Evolutionary conservation across 2,113 vertebrate species (phyloP).

Genomic region (Tachuris rubrigastra): DNA sequence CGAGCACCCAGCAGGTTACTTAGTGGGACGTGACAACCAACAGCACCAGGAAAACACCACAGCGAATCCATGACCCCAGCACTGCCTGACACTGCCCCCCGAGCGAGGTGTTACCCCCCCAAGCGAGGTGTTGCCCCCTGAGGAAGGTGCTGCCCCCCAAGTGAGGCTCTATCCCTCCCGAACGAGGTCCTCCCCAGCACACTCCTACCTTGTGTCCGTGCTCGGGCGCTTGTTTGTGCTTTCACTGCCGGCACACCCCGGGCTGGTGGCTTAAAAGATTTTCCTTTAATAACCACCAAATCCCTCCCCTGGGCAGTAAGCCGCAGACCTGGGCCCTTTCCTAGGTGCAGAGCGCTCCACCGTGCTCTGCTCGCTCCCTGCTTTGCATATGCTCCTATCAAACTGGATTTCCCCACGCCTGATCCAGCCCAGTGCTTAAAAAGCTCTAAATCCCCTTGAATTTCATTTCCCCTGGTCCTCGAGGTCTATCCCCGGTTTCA

Average conservation of each 20-base stretch:
- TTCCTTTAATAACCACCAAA: constrained; percentile 70
- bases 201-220: constrained; percentile 2
- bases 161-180: not conserved
- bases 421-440: not conserved
- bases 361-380: not conserved
- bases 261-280: constrained; percentile 69
- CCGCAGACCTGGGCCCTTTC: not conserved
- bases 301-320: constrained; percentile 60
- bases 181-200: accelerated
- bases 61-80: not conserved
- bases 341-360: not conserved
- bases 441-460: not conserved
- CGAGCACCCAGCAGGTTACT: accelerated
- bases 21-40: accelerated
- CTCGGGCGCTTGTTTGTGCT: constrained; percentile 34
- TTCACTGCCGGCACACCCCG: constrained; percentile 44
- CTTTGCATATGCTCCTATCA: not conserved
- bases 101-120: not conserved
- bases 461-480: not conserved
- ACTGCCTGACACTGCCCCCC: accelerated
- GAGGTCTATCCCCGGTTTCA: not conserved
- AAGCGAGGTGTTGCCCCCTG: not conserved
- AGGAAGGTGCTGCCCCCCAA: not conserved
- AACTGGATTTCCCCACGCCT: not conserved
- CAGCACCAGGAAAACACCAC: not conserved